A percentile compares a stretch with the other conserved stretches of the same genome.
These are phyloP conservation scores for Tenodera sinensis DNA, from an alignment of 2,888 invertebrate genomes.

Conservation along the genomic window DNA sequence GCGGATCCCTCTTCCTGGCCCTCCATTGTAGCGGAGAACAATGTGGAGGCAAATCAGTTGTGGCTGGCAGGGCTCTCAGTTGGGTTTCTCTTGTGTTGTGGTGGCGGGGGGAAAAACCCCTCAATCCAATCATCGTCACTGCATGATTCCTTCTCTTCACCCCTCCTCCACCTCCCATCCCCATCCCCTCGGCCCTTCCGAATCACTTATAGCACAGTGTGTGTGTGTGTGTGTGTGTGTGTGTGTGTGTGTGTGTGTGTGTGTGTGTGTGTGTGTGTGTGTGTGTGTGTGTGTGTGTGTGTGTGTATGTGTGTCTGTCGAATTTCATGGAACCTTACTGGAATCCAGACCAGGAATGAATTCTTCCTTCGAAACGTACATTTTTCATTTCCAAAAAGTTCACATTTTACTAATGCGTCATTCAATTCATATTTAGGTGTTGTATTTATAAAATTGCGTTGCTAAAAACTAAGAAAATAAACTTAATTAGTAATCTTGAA, in stretches of 20 bases:
- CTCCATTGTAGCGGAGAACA: neutral
- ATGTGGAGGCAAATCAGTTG: neutral
- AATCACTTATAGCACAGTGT: neutral
- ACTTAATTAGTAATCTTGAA: no score
- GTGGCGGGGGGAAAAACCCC: neutral
- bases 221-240: no score
- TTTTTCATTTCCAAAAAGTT: no score
- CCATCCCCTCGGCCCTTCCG: neutral
- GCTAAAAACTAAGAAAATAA: no score
- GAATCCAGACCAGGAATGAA: no score
- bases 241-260: no score
- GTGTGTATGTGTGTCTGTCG: neutral
- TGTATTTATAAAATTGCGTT: no score
- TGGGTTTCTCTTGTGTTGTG: neutral
- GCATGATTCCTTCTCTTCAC: conserved; percentile 2
- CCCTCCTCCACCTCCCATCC: neutral
- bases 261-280: no score
- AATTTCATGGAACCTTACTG: neutral
- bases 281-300: no score
- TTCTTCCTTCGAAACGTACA: no score
- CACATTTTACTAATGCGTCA: no score
- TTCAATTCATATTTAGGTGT: no score
- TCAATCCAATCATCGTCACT: conserved; percentile 18
- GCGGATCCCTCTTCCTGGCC: neutral
- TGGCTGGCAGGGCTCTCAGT: neutral